phyloP scores from a whole-genome alignment of 2,113 vertebrate genomes.

The Puffinus mauretanicus region DNA sequence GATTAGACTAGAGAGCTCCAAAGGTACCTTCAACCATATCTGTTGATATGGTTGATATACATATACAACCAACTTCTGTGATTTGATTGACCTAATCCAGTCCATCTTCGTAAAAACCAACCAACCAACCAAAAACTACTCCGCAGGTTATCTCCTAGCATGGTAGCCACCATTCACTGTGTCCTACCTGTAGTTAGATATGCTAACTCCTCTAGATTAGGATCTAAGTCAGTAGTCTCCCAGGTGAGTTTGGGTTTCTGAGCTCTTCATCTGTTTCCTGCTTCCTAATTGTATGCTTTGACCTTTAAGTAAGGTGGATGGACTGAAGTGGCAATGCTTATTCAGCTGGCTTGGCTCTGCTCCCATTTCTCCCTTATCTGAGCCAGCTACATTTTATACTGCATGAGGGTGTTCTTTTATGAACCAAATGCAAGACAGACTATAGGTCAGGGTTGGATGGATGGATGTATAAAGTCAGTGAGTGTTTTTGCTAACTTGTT shows the following conservation, averaged over 20 bases:
- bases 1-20: neutral
- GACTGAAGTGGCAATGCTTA: neutral
- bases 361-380: neutral
- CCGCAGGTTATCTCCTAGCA: neutral
- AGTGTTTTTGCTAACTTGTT: neutral
- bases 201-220: neutral
- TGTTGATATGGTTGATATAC: neutral
- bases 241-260: neutral
- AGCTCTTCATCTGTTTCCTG: neutral
- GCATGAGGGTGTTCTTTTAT: neutral
- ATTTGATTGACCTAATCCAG: neutral
- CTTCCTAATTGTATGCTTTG: neutral
- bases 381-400: neutral
- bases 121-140: neutral
- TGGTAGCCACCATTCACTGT: neutral
- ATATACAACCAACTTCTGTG: neutral
- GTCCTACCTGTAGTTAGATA: neutral
- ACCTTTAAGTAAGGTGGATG: neutral
- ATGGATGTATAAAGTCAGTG: neutral
- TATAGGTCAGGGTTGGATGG: neutral
- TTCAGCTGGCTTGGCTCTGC: neutral
- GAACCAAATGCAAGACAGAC: neutral
- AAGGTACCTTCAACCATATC: neutral
- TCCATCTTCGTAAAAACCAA: neutral
- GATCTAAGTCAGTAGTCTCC: neutral